Base-by-base conservation (phyloP, 2,888 invertebrate species). In the Megastigmus dorsalis region DNA sequence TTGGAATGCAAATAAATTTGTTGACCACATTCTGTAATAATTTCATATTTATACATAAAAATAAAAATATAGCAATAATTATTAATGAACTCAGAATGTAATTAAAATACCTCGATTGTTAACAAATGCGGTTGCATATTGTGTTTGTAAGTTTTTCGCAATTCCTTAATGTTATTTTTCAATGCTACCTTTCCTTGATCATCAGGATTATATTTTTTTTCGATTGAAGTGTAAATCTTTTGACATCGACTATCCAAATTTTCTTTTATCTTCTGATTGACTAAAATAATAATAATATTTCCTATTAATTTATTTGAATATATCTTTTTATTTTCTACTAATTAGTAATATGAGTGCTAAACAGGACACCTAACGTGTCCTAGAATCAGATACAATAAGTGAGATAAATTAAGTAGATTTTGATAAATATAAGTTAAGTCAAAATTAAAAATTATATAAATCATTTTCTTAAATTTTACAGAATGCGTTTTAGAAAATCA, bases 71-170 rank as follows among this genome's bases (percentile, higher is more conserved):
- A 20, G 20, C n/a, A 60, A 48, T 41, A 3, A 20, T 23, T 10
- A 57, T 26, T 38, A 45, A 33, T 20, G n/a, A n/a, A n/a, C n/a
- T n/a, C n/a, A n/a, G n/a, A n/a, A n/a, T n/a, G n/a, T n/a, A n/a
- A n/a, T 50, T 36, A 18, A 41, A 45, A 54, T 82, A 85, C 85
- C 85, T 85, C 74, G 52, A 85, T 79, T 28, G 60, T 74, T 74
- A 74, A 70, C 28, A 84, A 78, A 75, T 84, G 75, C 23, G 79
- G 76, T 33, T 70, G 57, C 38, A 79, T 79, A 75, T 75, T 79
- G 30, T 62, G 66, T 48, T 36, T 48, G 66, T 84, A 85, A 13
- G 75, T 68, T 48, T 74, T 80, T 57, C 71, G 67, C 60, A 85
- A 78, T 23, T 77, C 54, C 57, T 75, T 81, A 20, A 79, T 67